Evolutionary conservation across 2,888 invertebrate species (phyloP), one percentile per base, ranked within the genome.

Genomic region (Oscheius sp.): DNA sequence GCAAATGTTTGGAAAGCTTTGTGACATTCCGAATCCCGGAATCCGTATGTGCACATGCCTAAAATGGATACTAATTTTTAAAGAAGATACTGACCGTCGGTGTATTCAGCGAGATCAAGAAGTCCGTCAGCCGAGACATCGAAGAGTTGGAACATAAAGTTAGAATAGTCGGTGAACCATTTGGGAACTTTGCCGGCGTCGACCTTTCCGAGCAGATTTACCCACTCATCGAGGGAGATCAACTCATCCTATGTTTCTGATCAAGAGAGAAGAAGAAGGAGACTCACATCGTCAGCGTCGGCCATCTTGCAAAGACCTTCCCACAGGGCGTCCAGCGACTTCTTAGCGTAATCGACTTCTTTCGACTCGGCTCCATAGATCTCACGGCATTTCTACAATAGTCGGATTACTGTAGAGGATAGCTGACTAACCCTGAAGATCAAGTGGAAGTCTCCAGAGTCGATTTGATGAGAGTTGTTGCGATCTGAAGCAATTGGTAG

Each of bases 111-210:
- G 59, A 85, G 21, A 75, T 88, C 88, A 68, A 88, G 76, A 2
- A 82, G 80, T 27, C 87, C 86, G 72, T 88, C 88, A 43, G 70
- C 85, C 0, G 86, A 86, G 29, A 88, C 88, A 66, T 88, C 88
- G 75, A 88, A 88, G 61, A 88, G 80, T 75, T 88, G 88, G 85
- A 88, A 88, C 86, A 88, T 86, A 74, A 85, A 88, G 66, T 74
- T 79, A 46, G 77, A 77, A 77, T 88, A 88, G 58, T 88, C 85
- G 41, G 73, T 74, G 76, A 88, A 86, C 88, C 88, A 88, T 56
- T 81, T 80, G 21, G 85, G 85, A 55, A 82, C 81, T 12, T 82
- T 79, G 53, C 83, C 77, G 52, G 70, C 55, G 58, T 81, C 76
- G 18, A 76, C 75, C 72, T 83, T 83, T 73, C 81, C 78, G 55